Evolutionary conservation across 2,888 invertebrate species (phyloP).

Genomic region (Folsomia candida): DNA sequence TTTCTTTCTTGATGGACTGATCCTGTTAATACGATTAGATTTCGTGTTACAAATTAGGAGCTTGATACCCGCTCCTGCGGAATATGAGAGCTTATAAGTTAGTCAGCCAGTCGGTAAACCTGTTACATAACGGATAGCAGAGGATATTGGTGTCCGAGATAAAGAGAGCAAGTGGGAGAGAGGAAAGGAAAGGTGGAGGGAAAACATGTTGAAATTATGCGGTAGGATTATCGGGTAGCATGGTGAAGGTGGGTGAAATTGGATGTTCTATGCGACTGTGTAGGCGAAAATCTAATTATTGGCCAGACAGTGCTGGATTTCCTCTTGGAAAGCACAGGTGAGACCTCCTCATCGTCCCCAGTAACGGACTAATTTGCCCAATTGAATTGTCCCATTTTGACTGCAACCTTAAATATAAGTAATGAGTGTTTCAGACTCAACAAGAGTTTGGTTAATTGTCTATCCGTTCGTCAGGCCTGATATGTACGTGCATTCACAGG

Average conservation of each 20-base stretch:
- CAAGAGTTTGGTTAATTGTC: background rate
- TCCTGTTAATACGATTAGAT: background rate
- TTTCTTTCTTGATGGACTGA: background rate
- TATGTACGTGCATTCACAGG: no score
- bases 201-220: background rate
- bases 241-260: no score
- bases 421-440: background rate
- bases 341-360: background rate
- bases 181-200: no score
- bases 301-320: background rate
- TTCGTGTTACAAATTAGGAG: background rate
- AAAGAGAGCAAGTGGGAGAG: no score
- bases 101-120: background rate
- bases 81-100: background rate
- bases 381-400: conserved; percentile 6
- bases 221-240: background rate
- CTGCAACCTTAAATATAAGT: background rate
- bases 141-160: background rate
- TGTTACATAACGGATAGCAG: background rate
- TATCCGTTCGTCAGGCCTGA: background rate
- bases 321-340: background rate
- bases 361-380: conserved; percentile 2
- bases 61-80: background rate
- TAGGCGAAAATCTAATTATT: background rate
- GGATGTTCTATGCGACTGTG: no score